Evolutionary conservation across 2,113 vertebrate species (phyloP), one percentile per base, ranked within the genome.

Genomic region (Syrrhaptes paradoxus): DNA sequence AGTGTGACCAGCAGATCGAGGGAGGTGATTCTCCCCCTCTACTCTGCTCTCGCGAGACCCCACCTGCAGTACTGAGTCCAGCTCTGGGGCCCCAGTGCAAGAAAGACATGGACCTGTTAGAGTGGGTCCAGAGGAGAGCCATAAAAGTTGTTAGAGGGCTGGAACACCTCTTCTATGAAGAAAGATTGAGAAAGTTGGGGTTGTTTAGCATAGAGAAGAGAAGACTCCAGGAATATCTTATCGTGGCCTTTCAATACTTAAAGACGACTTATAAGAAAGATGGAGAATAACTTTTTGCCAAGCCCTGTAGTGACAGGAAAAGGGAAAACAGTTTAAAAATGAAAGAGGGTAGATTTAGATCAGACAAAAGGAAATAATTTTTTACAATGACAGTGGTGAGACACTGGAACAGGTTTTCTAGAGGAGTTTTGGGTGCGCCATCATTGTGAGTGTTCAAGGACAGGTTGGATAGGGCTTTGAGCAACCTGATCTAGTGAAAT

Each of bases 1-100:
- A 70, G 7, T 3, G 3, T 43, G 31, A 12, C 7, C 18, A 57
- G 7, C 29, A 66, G 17, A 11, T 22, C 0, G 1, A 65, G 4
- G 49, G 18, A 48, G 7, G 21, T 48, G 17, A 65, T 46, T 73
- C 10, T 32, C 3, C 21, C 8, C 13, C 10, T 73, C 20, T 46
- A 13, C 32, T 61, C 11, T 17, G 5, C 36, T 34, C n/a, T 48
- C 2, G 1, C 77, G 65, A 71, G 29, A 43, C 29, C 9, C 41
- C 28, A 51, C 10, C 28, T 45, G 43, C 36, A 89, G 22, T 2
- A 46, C 12, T 5, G 10, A 4, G 3, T 63, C 3, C 7, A 51
- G 10, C 11, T 65, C 73, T 63, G 43, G 11, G 11, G 31, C 21
- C 8, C 10, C 11, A 22, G 24, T 19, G 34, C 4, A 70, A 26